These are phyloP conservation scores for Puffinus mauretanicus DNA, from an alignment of 2,113 vertebrate genomes.

Conservation along the genomic window DNA sequence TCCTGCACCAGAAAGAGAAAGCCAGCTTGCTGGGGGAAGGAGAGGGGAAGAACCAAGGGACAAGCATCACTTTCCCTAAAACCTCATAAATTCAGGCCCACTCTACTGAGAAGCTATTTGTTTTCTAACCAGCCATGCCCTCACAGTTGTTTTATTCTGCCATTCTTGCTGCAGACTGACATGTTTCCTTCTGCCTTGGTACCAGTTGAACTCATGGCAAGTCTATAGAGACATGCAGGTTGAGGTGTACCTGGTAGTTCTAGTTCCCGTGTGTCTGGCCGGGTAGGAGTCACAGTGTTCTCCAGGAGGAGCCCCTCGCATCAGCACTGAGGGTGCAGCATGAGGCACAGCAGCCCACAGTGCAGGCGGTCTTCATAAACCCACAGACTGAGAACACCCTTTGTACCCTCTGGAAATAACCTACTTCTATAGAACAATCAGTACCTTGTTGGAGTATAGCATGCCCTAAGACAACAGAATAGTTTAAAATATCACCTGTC, in stretches of 20 bases:
- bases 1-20: neutral
- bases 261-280: neutral
- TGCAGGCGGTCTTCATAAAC: neutral
- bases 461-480: neutral
- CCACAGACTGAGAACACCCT: neutral
- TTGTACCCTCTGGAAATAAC: neutral
- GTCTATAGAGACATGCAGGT: fast-evolving
- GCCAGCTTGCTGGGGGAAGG: neutral
- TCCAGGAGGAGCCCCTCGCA: neutral
- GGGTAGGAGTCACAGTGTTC: neutral
- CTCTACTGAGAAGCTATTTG: neutral
- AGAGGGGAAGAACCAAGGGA: neutral
- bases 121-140: neutral
- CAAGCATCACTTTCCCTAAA: neutral
- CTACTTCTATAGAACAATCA: neutral
- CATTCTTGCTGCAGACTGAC: neutral
- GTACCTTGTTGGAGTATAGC: neutral
- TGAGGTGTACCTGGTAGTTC: neutral
- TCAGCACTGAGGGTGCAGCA: neutral
- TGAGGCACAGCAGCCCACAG: neutral
- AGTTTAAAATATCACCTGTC: neutral
- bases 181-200: neutral
- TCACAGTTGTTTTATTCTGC: neutral
- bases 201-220: neutral
- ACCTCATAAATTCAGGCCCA: neutral